A percentile compares a stretch with the other conserved stretches of the same genome.
These are phyloP conservation scores for Eulimnadia texana DNA, from an alignment of 1,140 invertebrate genomes.

Conservation along the genomic window DNA sequence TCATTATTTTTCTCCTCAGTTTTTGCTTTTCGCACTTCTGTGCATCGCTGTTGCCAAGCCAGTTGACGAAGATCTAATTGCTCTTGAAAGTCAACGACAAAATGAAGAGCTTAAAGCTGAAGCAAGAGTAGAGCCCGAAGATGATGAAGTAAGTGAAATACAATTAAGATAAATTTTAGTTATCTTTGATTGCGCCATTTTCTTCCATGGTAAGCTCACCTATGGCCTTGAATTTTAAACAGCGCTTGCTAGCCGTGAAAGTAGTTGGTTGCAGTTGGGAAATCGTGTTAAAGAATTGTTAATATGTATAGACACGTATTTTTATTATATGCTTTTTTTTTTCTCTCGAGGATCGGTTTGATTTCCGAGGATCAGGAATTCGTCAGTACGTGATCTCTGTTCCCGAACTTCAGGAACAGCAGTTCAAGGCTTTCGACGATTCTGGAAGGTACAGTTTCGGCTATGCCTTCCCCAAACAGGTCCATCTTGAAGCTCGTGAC, in stretches of 20 bases:
- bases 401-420: not conserved
- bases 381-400: not conserved
- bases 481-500: constrained; percentile 23
- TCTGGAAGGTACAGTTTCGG: constrained; percentile 1
- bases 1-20: not conserved
- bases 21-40: not conserved
- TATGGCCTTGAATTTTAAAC: too few relatives aligned
- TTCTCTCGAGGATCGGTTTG: too few relatives aligned
- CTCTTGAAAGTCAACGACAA: not conserved
- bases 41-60: not conserved
- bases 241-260: too few relatives aligned
- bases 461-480: constrained; percentile 17
- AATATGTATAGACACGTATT: too few relatives aligned
- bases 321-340: too few relatives aligned
- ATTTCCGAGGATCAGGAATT: not conserved
- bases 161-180: too few relatives aligned
- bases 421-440: constrained; percentile 3
- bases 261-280: too few relatives aligned
- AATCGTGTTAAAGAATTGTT: too few relatives aligned
- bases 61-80: not conserved
- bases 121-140: not conserved
- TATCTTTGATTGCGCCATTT: too few relatives aligned
- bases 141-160: not conserved
- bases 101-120: not conserved
- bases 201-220: too few relatives aligned